phyloP scores from a whole-genome alignment of 30 jellyfish, hydroid and myxozoan species.

The Aurelia aurita complex sp. Pacific region DNA sequence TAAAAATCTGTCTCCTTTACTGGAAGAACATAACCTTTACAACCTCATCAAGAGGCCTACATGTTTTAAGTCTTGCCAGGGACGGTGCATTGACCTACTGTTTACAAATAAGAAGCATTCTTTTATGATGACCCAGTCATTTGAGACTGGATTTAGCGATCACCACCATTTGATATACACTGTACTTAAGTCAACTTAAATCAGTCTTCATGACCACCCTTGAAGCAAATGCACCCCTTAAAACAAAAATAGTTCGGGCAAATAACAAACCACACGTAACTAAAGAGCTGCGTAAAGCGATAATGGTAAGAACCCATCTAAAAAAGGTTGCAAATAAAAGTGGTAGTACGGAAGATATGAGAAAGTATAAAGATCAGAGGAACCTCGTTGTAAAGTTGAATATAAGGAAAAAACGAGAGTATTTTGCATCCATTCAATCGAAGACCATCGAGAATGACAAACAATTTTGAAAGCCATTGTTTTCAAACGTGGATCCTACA shows the following conservation, averaged over 20 bases:
- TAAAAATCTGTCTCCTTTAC: not conserved
- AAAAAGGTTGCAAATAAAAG: conserved; percentile 25
- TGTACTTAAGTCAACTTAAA: conserved; percentile 21
- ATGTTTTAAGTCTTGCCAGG: conserved; percentile 5
- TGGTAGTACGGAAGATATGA: not conserved
- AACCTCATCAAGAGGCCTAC: conserved; percentile 12
- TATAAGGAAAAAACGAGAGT: not conserved
- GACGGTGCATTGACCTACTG: conserved; percentile 8
- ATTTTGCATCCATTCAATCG: not conserved
- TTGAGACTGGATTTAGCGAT: conserved; percentile 61
- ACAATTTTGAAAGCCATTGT: conserved; percentile 13
- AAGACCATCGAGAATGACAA: not conserved
- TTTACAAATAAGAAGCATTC: conserved; percentile 15
- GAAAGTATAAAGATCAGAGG: conserved; percentile 25
- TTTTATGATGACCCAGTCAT: conserved; percentile 20
- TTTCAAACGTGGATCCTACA: not conserved
- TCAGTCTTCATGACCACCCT: conserved; percentile 9
- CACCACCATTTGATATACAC: conserved; percentile 56
- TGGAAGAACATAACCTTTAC: not conserved
- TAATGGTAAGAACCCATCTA: not conserved
- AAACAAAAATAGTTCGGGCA: conserved; percentile 25
- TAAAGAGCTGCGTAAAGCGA: not conserved
- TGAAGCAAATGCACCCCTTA: conserved; percentile 43
- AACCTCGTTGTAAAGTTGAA: conserved; percentile 20
- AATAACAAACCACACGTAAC: not conserved